Percentiles rank a stretch among this genome's conserved stretches.
Evolutionary conservation across 2,113 vertebrate genomes (phyloP).

Genomic region (Semnopithecus entellus): DNA sequence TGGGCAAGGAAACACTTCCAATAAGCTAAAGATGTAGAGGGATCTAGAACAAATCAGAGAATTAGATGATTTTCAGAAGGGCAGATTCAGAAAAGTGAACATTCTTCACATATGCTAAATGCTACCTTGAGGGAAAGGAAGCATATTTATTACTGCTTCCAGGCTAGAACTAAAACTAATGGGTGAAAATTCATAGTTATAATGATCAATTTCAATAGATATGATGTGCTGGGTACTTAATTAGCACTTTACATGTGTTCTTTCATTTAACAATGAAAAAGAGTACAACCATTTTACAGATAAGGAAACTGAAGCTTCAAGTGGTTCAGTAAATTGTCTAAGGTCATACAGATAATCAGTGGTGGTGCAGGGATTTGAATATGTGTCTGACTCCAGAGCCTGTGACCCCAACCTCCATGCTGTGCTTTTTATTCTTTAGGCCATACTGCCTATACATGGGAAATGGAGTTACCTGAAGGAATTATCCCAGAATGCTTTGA

Average conservation of each 20-base stretch:
- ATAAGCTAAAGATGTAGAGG: not conserved
- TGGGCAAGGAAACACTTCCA: not conserved
- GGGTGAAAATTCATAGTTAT: constrained; percentile 1
- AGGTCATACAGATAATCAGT: not conserved
- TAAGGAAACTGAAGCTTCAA: not conserved
- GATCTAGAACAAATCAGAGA: not conserved
- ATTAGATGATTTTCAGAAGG: not conserved
- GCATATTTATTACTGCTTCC: not conserved
- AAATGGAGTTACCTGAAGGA: not conserved
- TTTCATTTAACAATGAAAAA: constrained; percentile 32
- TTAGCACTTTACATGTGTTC: not conserved
- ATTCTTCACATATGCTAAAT: not conserved
- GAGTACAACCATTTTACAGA: not conserved
- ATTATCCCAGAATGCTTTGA: not conserved
- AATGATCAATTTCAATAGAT: not conserved
- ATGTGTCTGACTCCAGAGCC: not conserved
- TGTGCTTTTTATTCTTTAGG: not conserved
- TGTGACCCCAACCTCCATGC: not conserved
- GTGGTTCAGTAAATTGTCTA: not conserved
- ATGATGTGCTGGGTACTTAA: not conserved
- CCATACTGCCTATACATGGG: not conserved
- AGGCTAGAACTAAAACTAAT: not conserved
- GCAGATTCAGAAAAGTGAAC: not conserved
- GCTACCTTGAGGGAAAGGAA: not conserved
- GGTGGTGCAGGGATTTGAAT: not conserved